Evolutionary conservation across 2,113 vertebrate genomes (phyloP), one percentile per base, ranked within the genome.

Genomic region (Labeo rohita): DNA sequence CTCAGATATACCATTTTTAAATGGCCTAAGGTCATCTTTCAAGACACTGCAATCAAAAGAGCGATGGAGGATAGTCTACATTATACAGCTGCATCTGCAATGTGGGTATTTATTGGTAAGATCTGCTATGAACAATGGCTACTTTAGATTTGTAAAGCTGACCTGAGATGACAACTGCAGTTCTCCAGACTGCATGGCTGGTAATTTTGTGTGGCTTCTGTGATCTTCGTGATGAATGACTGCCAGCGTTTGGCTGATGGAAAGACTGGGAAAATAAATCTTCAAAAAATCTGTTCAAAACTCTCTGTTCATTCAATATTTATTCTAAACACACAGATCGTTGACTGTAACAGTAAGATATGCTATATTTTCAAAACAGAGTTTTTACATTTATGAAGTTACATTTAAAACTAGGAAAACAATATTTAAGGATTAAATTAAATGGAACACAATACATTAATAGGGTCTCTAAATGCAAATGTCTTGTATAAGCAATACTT

Each of bases 131-230:
- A 61, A 61, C 56, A 61, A 61, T 7, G 1, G 56, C 21, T 3
- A 61, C 18, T 34, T 75, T 63, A 82, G 34, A 39, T 36, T 28
- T 66, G n/a, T 39, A 5, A 9, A 73, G 86, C 89, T 93, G 89
- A 99, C 98, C 95, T 93, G 21, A 92, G 92, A 89, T 98, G 94
- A 90, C 98, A 99, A 94, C 96, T 97, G 87, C 97, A 98, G 89
- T 98, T 97, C 85, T 88, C 94, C 87, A 95, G 94, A 80, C 87
- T 91, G 86, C 98, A 99, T 0, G 96, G 93, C 43, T 90, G 86
- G 86, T 97, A 94, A 16, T 61, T 91, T 80, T 92, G 89, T 83
- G 96, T 91, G 50, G 95, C 95, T 72, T 90, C 84, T 1, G 93
- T 88, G 13, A 95, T 90, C 8, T 76, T 88, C 3, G 84, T 86